Base-by-base conservation (phyloP, 2,113 vertebrate genomes). In the Turnix velox region DNA sequence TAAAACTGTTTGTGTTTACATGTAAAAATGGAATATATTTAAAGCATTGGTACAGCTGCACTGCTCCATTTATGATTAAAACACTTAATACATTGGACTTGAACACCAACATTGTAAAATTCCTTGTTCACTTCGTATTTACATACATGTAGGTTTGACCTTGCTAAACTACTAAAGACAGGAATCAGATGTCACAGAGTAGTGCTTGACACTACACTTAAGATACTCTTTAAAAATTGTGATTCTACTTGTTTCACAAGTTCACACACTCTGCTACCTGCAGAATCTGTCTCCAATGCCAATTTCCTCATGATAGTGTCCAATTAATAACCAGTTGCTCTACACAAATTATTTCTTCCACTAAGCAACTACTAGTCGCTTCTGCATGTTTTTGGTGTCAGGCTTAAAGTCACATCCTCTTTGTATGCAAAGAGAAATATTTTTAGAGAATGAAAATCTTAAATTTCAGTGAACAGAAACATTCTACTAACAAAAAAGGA, bases 61-160 rank as follows among this genome's bases (percentile, higher is more conserved):
- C 77, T 81, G 92, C 71, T 95, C 76, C 78, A 88, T 88, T 91
- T 78, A 87, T 51, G 81, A 75, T 59, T 73, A 89, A 87, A 91
- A 95, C 89, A 96, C 63, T 79, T 52, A 96, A 69, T 76, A 89
- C 58, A 93, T 40, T 0, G 2, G 90, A 92, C 46, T 33, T 90
- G 52, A 94, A 95, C 79, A 96, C 55, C 82, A 89, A 93, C 87
- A 87, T 66, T 73, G 77, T n/a, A 79, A 66, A 49, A 42, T 77
- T 67, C 78, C 87, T 84, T 57, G 62, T 73, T 88, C 84, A 59
- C 45, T 93, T 96, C 62, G 45, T 96, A 93, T 93, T 92, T 96
- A 96, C 85, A 95, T 23, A 28, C 80, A 87, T 54, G 86, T 59
- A 94, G 22, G 37, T 90, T 39, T 84, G 79, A 84, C 55, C 42